A percentile compares a stretch with the other conserved stretches of the same genome.
These are phyloP conservation scores for Pocota personata DNA, from an alignment of 2,888 invertebrate species.

Conservation along the genomic window DNA sequence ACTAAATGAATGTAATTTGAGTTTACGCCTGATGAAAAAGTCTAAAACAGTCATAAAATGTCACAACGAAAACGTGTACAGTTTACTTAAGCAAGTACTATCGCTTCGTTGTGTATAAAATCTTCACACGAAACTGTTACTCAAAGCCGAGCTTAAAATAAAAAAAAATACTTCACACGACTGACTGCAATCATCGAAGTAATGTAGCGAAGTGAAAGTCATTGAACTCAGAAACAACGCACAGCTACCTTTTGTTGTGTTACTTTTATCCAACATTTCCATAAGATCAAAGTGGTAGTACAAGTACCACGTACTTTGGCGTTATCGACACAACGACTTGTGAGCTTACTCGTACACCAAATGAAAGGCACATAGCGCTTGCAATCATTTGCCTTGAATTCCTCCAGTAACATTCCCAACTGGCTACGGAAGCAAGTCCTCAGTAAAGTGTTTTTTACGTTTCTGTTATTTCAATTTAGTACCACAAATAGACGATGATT, in stretches of 20 bases:
- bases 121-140: slow-evolving; percentile 18
- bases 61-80: not conserved
- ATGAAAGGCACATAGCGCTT: slow-evolving; percentile 45
- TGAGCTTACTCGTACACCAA: slow-evolving; percentile 43
- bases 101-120: not conserved
- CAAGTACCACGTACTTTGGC: slow-evolving; percentile 44
- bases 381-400: slow-evolving; percentile 59
- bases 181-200: slow-evolving; percentile 46
- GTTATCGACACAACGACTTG: slow-evolving; percentile 40
- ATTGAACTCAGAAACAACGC: slow-evolving; percentile 66
- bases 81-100: slow-evolving; percentile 7
- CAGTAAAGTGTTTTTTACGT: slow-evolving; percentile 30
- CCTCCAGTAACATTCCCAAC: slow-evolving; percentile 5
- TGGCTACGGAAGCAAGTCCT: slow-evolving; percentile 54
- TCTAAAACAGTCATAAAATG: not conserved
- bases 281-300: slow-evolving; percentile 42
- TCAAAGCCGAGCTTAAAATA: slow-evolving; percentile 25
- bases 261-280: slow-evolving; percentile 61
- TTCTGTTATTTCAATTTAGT: slow-evolving; percentile 48
- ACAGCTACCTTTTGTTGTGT: slow-evolving; percentile 47
- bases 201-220: slow-evolving; percentile 64
- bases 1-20: not conserved
- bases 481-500: slow-evolving; percentile 26
- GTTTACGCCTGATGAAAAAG: not conserved
- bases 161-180: slow-evolving; percentile 51